Evolutionary conservation across 2,888 invertebrate species (phyloP).

Genomic region (Ryuthela nishihirai): DNA sequence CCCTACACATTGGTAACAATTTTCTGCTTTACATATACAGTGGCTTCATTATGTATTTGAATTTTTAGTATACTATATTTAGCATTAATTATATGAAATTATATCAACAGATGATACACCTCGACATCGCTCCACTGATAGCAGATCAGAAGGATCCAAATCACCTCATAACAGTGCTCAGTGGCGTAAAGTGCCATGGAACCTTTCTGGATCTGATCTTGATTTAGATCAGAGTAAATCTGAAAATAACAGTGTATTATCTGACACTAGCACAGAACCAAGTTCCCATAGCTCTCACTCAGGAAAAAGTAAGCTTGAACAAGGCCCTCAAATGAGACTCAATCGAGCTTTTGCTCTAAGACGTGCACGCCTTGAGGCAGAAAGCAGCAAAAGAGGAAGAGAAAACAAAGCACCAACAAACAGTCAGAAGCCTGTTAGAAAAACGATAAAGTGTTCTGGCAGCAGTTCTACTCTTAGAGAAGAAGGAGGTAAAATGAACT

Average conservation of each 20-base stretch:
- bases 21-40: too few species aligned
- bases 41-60: too few species aligned
- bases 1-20: too few species aligned
- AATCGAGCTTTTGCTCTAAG: slow-evolving; percentile 69
- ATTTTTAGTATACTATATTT: too few species aligned
- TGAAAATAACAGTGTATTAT: slow-evolving; percentile 43
- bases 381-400: slow-evolving; percentile 31
- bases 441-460: slow-evolving; percentile 17
- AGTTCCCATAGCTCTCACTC: slow-evolving; percentile 36
- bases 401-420: neutral
- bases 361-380: slow-evolving; percentile 58
- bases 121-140: slow-evolving; percentile 25
- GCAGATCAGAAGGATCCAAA: slow-evolving; percentile 29
- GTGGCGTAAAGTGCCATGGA: slow-evolving; percentile 31
- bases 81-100: neutral
- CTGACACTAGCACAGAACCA: slow-evolving; percentile 42
- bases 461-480: slow-evolving; percentile 28
- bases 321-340: slow-evolving; percentile 58
- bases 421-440: slow-evolving; percentile 21
- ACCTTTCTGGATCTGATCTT: slow-evolving; percentile 31
- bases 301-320: slow-evolving; percentile 40
- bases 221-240: slow-evolving; percentile 38
- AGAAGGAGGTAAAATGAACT: slow-evolving; percentile 23
- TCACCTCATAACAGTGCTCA: slow-evolving; percentile 22
- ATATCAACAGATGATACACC: slow-evolving; percentile 7